Evolutionary conservation across 2,113 vertebrate species (phyloP), one percentile per base, ranked within the genome.

Genomic region (Tangachromis dhanisi): DNA sequence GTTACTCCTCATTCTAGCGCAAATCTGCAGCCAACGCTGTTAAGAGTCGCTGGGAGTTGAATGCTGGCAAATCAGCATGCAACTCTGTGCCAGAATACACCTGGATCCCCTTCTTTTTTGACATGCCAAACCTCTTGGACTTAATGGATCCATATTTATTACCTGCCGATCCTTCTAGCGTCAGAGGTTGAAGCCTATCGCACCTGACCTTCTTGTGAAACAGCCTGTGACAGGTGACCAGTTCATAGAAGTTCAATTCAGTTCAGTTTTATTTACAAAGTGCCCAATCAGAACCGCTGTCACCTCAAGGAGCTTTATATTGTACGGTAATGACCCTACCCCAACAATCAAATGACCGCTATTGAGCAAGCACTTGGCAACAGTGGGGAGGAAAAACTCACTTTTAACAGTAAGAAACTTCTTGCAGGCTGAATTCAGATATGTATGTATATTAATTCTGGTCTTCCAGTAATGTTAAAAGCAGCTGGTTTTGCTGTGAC

Each of bases 231-330:
- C 42, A 29, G 24, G 1, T 47, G 8, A 11, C 42, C 42, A 49
- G 42, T 49, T 76, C 40, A 29, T 8, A 29, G 42, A 4, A 76
- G 59, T 63, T 63, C 59, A 7, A 33, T 63, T 63, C 59, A 63
- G 31, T 19, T 63, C 59, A 63, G 31, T 63, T 63, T 63, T 33
- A 63, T 63, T 33, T 63, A 63, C 16, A 63, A 63, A 63, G 16
- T 3, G 31, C 59, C 59, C 31, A 63, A 12, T 35, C 31, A 63
- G 59, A 63, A 63, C 59, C 12, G 31, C 31, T 12, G 17, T 35
- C 31, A 35, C 16, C 1, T 19, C 17, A n/a, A 35, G 31, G 17
- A 63, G 17, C 59, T 63, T 63, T 63, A n/a, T 19, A 63, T 11
- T 35, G 6, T 35, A 63, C 11, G 59, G 17, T 0, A 0, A 63